These are phyloP conservation scores for Mellilla xanthometata DNA, from an alignment of 2,888 invertebrate species.

Conservation along the genomic window DNA sequence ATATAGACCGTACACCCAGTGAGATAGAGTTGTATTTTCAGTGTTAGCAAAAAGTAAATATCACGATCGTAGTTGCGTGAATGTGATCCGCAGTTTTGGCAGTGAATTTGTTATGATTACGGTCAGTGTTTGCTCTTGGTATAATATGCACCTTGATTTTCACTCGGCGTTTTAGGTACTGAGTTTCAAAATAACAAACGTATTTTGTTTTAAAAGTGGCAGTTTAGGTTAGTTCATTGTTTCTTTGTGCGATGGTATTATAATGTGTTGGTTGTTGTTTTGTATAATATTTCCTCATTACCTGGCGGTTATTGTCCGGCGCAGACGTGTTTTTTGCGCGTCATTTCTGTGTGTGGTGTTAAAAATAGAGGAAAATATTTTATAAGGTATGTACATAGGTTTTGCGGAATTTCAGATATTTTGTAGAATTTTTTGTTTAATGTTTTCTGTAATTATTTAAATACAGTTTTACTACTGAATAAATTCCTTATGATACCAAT, in stretches of 20 bases:
- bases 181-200: too few relatives aligned
- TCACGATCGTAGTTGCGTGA: conserved; percentile 15
- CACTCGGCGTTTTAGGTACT: neutral
- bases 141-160: neutral
- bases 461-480: too few relatives aligned
- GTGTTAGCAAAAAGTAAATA: conserved; percentile 29
- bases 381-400: too few relatives aligned
- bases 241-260: neutral
- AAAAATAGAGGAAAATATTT: too few relatives aligned
- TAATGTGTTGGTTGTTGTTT: neutral
- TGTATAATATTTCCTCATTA: conserved; percentile 10
- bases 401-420: too few relatives aligned
- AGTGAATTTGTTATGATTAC: conserved; percentile 13
- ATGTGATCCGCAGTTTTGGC: conserved; percentile 9
- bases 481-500: too few relatives aligned
- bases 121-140: neutral
- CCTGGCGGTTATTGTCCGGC: conserved; percentile 4
- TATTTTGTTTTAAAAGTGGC: too few relatives aligned
- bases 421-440: too few relatives aligned
- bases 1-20: conserved; percentile 6
- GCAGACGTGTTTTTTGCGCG: conserved; percentile 11
- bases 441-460: too few relatives aligned
- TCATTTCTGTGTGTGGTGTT: conserved; percentile 7
- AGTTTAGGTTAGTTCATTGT: neutral
- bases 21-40: neutral